phyloP scores from a whole-genome alignment of 2,888 invertebrate genomes.

The Himalopsyche anomala region DNA sequence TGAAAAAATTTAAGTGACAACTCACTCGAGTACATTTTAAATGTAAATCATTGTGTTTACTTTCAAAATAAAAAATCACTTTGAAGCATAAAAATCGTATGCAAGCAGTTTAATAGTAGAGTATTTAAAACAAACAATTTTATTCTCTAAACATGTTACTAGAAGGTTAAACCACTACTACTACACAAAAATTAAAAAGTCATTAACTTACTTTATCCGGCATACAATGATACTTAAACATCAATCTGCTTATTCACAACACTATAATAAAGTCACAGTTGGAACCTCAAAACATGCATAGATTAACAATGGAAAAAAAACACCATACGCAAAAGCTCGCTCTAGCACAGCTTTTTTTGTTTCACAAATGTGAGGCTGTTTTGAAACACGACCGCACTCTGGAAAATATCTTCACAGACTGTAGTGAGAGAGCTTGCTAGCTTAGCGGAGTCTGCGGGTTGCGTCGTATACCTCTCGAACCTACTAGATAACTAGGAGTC shows the following conservation, averaged over 20 bases:
- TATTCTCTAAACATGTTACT: too few relatives aligned
- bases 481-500: not conserved
- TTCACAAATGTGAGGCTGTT: not conserved
- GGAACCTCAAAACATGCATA: not conserved
- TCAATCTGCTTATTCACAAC: not conserved
- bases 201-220: constrained; percentile 17
- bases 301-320: constrained; percentile 6
- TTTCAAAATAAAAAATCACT: too few relatives aligned
- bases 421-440: not conserved
- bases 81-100: too few relatives aligned
- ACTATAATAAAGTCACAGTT: not conserved
- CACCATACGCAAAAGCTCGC: constrained; percentile 34
- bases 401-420: constrained; percentile 12
- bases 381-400: constrained; percentile 24
- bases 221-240: not conserved
- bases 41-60: too few relatives aligned
- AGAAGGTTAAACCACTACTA: too few relatives aligned
- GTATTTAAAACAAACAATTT: too few relatives aligned
- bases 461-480: not conserved
- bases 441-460: constrained; percentile 18
- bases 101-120: too few relatives aligned
- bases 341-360: not conserved
- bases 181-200: not conserved
- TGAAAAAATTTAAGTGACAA: too few relatives aligned
- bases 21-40: too few relatives aligned